Evolutionary conservation across 2,888 invertebrate species (phyloP), one percentile per base, ranked within the genome.

Genomic region (Chloroclystis v-ata): DNA sequence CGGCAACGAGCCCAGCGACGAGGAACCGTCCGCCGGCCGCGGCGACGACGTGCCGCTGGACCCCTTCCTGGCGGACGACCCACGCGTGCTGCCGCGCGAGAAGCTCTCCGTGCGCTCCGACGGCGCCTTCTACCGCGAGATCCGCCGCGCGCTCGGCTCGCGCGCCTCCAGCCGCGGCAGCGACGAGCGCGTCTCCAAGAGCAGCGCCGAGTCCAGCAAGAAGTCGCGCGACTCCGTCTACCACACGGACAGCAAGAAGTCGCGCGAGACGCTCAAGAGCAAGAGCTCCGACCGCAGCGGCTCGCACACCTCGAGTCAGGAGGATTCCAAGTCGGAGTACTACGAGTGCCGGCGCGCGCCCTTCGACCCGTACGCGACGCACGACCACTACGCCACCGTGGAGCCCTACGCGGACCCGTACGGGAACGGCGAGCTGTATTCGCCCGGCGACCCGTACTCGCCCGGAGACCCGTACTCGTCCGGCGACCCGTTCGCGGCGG

Each of bases 21-120:
- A 92, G 52, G 86, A 86, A 55, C 52, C 75, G 48, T 90, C 13
- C 32, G 90, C 89, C 53, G 89, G 91, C 29, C 91, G 91, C 60
- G 92, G 32, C 32, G 92, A 92, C 55, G 91, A 93, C 62, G 89
- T 93, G 53, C 92, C 92, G 66, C 91, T 92, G 45, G 94, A 94
- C 71, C 93, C 95, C 61, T 95, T 95, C 80, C 89, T 92, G 41
- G 90, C 92, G 67, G 95, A 95, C 67, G 93, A 93, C 78, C 93
- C 93, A n/a, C 81, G 93, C 12, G 91, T 92, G 68, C 82, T 93
- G 40, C 93, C 93, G 1, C 89, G 93, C 13, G 93, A 93, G 69
- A 93, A 92, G 52, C 82, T 93, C 8, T 91, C 92, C 8, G 90
- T 93, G 7, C 91, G 93, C 67, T 93, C 93, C 0, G 93, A 93